These are phyloP conservation scores for Pilophorus perplexus DNA, from an alignment of 2,888 invertebrate species.

Conservation along the genomic window DNA sequence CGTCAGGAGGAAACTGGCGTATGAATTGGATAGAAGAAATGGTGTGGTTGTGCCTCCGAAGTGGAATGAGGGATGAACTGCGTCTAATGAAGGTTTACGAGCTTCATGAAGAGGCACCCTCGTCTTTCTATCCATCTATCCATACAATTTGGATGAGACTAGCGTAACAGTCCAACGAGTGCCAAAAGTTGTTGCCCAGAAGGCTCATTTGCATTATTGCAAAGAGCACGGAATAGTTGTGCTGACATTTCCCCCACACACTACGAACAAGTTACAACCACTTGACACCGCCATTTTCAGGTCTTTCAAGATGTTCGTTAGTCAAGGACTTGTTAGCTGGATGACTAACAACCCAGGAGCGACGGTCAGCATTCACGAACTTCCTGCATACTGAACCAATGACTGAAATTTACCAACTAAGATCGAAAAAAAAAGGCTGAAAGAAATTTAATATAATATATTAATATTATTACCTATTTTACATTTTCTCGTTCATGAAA, in stretches of 20 bases:
- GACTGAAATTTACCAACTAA: too few relatives aligned
- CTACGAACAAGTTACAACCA: neutral
- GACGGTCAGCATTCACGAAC: neutral
- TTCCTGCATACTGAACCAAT: too few relatives aligned
- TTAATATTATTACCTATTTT: too few relatives aligned
- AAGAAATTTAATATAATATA: too few relatives aligned
- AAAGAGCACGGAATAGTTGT: constrained; percentile 2
- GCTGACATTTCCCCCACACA: neutral
- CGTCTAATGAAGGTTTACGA: neutral
- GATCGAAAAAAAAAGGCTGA: too few relatives aligned
- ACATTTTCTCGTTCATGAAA: too few relatives aligned
- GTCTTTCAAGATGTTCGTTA: neutral
- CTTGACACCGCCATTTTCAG: neutral
- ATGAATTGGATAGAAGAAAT: neutral
- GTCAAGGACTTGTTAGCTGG: neutral
- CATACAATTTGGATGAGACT: neutral
- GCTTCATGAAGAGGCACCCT: neutral
- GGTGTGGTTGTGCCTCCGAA: neutral
- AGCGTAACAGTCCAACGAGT: neutral
- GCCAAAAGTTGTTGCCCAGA: constrained; percentile 1
- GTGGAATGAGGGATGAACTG: neutral
- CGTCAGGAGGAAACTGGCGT: neutral
- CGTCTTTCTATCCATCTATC: neutral
- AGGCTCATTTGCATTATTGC: neutral
- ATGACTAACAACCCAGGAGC: neutral